A percentile compares a stretch with the other conserved stretches of the same genome.
Conservation (phyloP, 2,888 invertebrate genomes). For the Melipona bicolor region DNA sequence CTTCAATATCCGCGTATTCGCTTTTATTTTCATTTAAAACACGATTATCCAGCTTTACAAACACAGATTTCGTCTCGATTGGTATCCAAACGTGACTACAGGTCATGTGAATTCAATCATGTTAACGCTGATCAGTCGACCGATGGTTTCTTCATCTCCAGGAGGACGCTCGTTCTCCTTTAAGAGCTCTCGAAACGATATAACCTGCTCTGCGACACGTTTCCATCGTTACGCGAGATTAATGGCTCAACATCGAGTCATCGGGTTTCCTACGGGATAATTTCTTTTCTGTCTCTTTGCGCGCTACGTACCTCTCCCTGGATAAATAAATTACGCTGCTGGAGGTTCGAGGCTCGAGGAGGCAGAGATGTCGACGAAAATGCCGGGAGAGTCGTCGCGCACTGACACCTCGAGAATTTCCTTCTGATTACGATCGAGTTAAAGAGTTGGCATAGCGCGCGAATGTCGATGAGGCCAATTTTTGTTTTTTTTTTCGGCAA, state of each 20-base stretch:
- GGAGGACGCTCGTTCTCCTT: neutral
- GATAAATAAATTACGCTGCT: neutral
- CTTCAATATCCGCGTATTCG: neutral
- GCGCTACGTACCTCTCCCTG: too few species aligned
- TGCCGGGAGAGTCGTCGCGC: too few species aligned
- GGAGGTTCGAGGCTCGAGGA: neutral
- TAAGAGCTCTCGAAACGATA: constrained; percentile 16
- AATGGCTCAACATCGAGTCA: constrained; percentile 22
- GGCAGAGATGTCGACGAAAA: too few species aligned
- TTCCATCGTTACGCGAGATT: constrained; percentile 34
- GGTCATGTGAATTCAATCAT: constrained; percentile 19
- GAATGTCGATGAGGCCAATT: too few species aligned
- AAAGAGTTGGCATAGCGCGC: too few species aligned
- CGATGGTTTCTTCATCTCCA: constrained; percentile 41
- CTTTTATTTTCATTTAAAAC: constrained; percentile 26
- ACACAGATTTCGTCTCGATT: constrained; percentile 26
- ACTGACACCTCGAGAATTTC: too few species aligned
- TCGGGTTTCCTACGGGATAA: neutral
- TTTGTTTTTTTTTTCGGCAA: too few species aligned
- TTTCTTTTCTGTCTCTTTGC: constrained; percentile 2
- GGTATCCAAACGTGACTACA: constrained; percentile 34
- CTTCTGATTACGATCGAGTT: too few species aligned
- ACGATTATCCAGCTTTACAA: too few species aligned
- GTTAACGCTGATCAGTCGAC: constrained; percentile 50
- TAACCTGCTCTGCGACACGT: constrained; percentile 42